Base-by-base conservation (phyloP, 1,140 invertebrate genomes). In the Micrasema longulum region DNA sequence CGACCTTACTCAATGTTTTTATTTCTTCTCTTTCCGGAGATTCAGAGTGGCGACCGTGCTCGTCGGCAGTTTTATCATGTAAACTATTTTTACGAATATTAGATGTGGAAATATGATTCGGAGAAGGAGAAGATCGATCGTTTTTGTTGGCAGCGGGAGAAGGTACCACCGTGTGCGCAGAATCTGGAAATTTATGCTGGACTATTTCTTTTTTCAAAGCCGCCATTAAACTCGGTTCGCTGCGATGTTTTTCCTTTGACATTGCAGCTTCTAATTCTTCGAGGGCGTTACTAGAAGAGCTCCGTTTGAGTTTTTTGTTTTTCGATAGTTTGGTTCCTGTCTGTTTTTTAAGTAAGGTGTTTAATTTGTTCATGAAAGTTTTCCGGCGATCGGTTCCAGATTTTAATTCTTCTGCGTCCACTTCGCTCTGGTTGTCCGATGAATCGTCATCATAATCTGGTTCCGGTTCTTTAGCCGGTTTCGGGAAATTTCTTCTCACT, bases 281-380 rank as follows among this genome's bases (percentile, higher is more conserved):
- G 6, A 66, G 48, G 5, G 26, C 18, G 18, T 20, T 55, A 12
- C 48, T 52, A 18, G 60, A 63, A n/a, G 31, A 43, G 16, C 69
- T 63, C 9, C 57, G 14, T 64, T 55, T 64, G 12, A 64, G 12
- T 36, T 18, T 31, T 7, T 45, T 35, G 14, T 26, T 35, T 23
- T 43, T 55, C 2, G 52, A 16, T 31, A 35, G 22, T 11, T 50
- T 62, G 26, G 41, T 14, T 1, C 36, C 45, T 1, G 57, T 12
- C 53, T 22, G 45, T 16, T 41, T 63, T 48, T 71, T 64, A 2
- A 71, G 47, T n/a, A 71, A 5, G 45, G 26, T 55, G 18, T 66
- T 71, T 47, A 71, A 65, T 57, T 66, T 71, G 11, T 57, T 47
- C 14, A 53, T 43, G 20, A 71, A 65, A 12, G 48, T 38, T 9